These are phyloP conservation scores for Oryzias celebensis DNA, from an alignment of 2,113 vertebrate genomes.

Conservation along the genomic window DNA sequence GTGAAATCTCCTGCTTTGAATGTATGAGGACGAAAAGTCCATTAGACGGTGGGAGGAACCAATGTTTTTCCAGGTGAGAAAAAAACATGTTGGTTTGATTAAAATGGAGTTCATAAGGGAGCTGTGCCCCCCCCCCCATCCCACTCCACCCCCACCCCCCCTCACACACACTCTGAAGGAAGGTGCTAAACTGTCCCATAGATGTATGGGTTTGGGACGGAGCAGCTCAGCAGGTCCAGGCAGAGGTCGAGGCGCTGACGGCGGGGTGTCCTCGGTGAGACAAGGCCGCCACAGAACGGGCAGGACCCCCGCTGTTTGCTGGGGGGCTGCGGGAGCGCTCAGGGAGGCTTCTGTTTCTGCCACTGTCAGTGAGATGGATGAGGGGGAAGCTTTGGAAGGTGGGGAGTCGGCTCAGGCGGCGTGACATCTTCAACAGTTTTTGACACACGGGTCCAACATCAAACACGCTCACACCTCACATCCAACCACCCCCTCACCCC, in stretches of 20 bases:
- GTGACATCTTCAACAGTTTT: constrained; percentile 43
- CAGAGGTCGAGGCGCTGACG: constrained; percentile 26
- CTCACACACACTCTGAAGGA: neutral
- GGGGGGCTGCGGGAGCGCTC: constrained; percentile 26
- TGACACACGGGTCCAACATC: constrained; percentile 34
- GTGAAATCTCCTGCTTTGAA: too few species aligned
- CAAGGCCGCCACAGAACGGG: constrained; percentile 57
- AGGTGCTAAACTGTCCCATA: constrained; percentile 36
- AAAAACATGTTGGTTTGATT: neutral
- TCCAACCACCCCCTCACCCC: constrained; percentile 21
- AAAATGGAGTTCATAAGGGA: neutral
- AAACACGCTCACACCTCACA: neutral
- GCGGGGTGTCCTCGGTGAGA: constrained; percentile 39
- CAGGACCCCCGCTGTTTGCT: constrained; percentile 36
- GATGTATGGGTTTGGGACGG: constrained; percentile 42
- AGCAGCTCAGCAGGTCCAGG: constrained; percentile 15
- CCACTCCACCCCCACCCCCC: too few species aligned
- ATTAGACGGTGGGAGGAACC: neutral
- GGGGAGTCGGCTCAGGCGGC: constrained; percentile 15
- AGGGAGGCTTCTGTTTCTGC: constrained; percentile 65
- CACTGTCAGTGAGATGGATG: constrained; percentile 69
- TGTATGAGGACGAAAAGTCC: too few species aligned
- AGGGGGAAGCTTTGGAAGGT: constrained; percentile 43
- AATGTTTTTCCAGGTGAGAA: too few species aligned
- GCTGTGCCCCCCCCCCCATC: too few species aligned